These are phyloP conservation scores for Drosophila erecta DNA, from an alignment of 1,140 invertebrate genomes.

Conservation along the genomic window DNA sequence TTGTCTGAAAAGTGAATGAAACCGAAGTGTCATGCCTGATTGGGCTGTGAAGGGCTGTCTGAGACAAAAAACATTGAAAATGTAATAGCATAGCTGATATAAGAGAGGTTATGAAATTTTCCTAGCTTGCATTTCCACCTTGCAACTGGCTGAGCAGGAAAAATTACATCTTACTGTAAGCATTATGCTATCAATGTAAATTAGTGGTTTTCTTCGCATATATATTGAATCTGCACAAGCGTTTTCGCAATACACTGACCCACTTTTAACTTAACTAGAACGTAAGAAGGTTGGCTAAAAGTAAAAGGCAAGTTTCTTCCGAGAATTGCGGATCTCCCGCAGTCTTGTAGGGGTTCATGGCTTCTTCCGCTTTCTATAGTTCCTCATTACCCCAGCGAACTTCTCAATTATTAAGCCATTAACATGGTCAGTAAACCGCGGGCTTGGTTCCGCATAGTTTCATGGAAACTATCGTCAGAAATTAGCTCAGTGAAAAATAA, in stretches of 20 bases:
- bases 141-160: neutral
- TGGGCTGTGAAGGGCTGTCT: conserved; percentile 17
- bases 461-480: conserved; percentile 33
- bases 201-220: neutral
- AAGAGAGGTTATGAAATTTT: conserved; percentile 36
- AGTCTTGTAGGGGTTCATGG: conserved; percentile 10
- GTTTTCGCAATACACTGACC: conserved; percentile 8
- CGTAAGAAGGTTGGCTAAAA: conserved; percentile 21
- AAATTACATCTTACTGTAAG: neutral
- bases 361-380: conserved; percentile 42
- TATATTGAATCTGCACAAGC: no score
- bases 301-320: conserved; percentile 17
- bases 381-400: conserved; percentile 20
- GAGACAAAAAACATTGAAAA: conserved; percentile 5
- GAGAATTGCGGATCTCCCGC: conserved; percentile 36
- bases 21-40: conserved; percentile 44
- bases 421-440: conserved; percentile 29
- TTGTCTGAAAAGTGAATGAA: conserved; percentile 40
- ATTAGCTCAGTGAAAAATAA: conserved; percentile 37
- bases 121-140: neutral
- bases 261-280: conserved; percentile 3
- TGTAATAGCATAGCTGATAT: conserved; percentile 33
- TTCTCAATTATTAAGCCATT: conserved; percentile 76
- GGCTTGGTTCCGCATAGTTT: conserved; percentile 36
- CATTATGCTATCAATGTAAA: neutral